Conservation (phyloP, 2,888 invertebrate genomes). For the Spisula solida region DNA sequence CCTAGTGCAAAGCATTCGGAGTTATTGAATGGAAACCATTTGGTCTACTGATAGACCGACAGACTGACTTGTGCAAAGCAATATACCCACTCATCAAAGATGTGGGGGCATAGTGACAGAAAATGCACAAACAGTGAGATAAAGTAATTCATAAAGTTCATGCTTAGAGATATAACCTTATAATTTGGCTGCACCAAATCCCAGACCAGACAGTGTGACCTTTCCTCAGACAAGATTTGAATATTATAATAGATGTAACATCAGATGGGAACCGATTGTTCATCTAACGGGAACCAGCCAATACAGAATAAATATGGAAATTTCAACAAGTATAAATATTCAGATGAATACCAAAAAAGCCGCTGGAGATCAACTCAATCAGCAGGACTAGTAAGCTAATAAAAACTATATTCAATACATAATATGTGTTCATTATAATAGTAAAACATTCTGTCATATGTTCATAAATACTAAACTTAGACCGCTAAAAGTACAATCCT, state of each 20-base stretch:
- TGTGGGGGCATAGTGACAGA: too few relatives aligned
- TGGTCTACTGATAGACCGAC: too few relatives aligned
- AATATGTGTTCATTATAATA: neutral
- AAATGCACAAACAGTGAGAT: neutral
- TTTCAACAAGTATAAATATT: constrained; percentile 15
- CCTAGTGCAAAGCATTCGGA: too few relatives aligned
- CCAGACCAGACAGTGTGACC: neutral
- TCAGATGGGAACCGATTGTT: neutral
- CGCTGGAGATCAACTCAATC: constrained; percentile 1
- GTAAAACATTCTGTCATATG: neutral
- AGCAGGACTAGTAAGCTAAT: neutral
- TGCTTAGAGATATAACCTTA: neutral
- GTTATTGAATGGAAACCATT: too few relatives aligned
- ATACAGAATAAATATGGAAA: constrained; percentile 22
- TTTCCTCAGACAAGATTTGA: constrained; percentile 11
- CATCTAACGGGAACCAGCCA: neutral
- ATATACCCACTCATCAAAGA: too few relatives aligned
- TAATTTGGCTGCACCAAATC: neutral
- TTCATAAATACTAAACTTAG: neutral
- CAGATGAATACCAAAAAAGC: constrained; percentile 1
- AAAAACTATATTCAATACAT: neutral
- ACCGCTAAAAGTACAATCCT: neutral
- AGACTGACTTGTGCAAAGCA: too few relatives aligned
- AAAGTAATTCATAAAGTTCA: neutral
- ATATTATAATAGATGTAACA: constrained; percentile 4